Conservation (phyloP, 2,888 invertebrate species). For the Cyaniris semiargus region DNA sequence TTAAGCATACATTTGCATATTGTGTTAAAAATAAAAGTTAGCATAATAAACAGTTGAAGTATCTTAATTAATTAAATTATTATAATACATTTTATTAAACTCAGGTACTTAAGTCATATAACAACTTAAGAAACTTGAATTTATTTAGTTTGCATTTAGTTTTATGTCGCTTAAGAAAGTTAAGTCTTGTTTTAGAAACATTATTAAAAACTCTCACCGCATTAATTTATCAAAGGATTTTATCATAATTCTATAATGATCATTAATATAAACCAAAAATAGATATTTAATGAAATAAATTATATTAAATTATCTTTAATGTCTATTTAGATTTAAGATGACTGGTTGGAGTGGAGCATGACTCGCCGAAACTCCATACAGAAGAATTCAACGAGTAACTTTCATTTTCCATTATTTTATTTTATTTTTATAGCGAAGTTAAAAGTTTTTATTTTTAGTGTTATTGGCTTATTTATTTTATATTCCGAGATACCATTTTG, state of each 20-base stretch:
- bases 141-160: no score
- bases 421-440: not conserved
- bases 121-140: no score
- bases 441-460: not conserved
- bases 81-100: no score
- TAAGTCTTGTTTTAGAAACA: no score
- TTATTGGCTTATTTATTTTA: not conserved
- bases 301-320: not conserved
- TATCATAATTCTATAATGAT: not conserved
- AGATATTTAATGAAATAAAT: not conserved
- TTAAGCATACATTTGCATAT: no score
- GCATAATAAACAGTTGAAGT: no score
- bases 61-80: no score
- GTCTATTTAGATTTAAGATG: not conserved
- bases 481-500: not conserved
- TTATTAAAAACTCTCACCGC: not conserved
- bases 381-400: slow-evolving; percentile 55
- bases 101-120: no score
- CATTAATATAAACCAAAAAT: not conserved
- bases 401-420: not conserved
- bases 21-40: no score
- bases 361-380: slow-evolving; percentile 36
- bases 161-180: no score
- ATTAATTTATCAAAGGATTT: not conserved
- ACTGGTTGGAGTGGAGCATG: not conserved